Evolutionary conservation across 1,140 invertebrate genomes (phyloP).

Genomic region (Heliconius congener): DNA sequence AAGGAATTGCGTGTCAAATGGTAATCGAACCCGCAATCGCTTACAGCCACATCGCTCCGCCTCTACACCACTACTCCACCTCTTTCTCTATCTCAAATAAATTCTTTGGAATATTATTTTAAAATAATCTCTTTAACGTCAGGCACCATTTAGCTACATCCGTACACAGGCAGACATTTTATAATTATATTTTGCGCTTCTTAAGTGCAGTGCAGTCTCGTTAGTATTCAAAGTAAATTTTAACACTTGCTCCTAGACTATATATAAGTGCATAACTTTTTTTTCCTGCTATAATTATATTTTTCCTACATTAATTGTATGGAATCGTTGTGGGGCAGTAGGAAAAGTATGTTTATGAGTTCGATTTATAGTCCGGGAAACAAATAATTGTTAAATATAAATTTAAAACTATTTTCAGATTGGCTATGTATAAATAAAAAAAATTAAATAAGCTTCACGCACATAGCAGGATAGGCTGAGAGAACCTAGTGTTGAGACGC

Average conservation of each 20-base stretch:
- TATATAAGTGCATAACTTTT: not conserved
- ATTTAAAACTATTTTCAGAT: no score
- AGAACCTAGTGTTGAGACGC: no score
- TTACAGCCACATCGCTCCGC: not conserved
- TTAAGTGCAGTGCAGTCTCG: constrained; percentile 19
- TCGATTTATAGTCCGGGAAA: no score
- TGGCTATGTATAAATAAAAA: no score
- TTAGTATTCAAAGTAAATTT: constrained; percentile 23
- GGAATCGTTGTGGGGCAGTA: not conserved
- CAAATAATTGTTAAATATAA: no score
- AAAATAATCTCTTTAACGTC: not conserved
- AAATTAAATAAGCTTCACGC: no score
- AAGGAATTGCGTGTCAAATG: not conserved
- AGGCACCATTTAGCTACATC: not conserved
- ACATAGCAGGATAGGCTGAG: no score
- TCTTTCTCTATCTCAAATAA: no score
- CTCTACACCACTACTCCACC: no score
- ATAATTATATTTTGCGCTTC: constrained; percentile 18
- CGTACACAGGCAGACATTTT: not conserved
- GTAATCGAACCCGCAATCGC: not conserved
- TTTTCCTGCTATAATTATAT: not conserved
- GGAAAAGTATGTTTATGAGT: no score
- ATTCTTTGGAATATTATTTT: no score
- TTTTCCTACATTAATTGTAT: constrained; percentile 13
- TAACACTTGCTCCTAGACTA: constrained; percentile 10